Conservation (phyloP, 2,797 vertebrate species). For the Semotilus atromaculatus region DNA sequence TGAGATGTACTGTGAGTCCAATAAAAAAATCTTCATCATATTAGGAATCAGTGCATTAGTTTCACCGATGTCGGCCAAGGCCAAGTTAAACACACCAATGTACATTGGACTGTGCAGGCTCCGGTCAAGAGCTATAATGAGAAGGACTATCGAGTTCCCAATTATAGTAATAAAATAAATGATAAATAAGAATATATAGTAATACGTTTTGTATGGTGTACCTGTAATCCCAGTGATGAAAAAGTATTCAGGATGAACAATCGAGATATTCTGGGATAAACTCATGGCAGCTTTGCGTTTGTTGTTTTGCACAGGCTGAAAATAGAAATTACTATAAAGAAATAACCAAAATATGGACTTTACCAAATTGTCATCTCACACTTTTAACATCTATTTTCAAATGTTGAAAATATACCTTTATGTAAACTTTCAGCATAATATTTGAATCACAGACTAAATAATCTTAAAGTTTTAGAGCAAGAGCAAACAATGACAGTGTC, state of each 20-base stretch:
- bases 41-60: constrained; percentile 55
- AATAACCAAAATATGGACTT: neutral
- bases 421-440: neutral
- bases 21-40: constrained; percentile 53
- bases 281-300: neutral
- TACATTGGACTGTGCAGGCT: constrained; percentile 58
- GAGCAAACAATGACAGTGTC: neutral
- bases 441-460: constrained; percentile 1
- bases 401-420: neutral
- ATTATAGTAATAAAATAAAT: constrained; percentile 47
- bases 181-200: constrained; percentile 54
- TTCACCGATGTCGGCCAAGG: constrained; percentile 59
- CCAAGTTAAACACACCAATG: constrained; percentile 57
- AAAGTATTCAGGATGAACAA: constrained; percentile 56
- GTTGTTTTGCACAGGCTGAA: constrained; percentile 25
- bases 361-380: neutral
- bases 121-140: constrained; percentile 43
- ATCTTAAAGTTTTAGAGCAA: neutral
- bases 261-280: constrained; percentile 28
- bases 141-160: constrained; percentile 53
- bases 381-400: neutral
- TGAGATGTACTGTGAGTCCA: constrained; percentile 48
- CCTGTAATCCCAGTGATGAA: constrained; percentile 56
- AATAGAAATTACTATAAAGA: neutral
- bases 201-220: constrained; percentile 35